Conservation (phyloP, 2,113 vertebrate genomes). For the Prochilodus magdalenae region DNA sequence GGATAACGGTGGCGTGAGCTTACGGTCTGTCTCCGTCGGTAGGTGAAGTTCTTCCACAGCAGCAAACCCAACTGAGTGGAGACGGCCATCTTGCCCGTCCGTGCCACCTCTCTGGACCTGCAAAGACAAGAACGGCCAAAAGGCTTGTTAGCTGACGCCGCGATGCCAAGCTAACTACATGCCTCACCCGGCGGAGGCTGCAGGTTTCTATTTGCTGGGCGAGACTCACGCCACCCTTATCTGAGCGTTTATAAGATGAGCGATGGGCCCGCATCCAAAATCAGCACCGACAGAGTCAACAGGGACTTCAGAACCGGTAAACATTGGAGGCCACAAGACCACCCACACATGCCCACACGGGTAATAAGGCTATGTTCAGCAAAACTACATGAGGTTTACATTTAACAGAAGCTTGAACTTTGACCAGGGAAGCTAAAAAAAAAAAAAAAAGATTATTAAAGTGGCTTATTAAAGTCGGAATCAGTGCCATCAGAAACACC, state of each 20-base stretch:
- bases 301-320: slow-evolving; percentile 65
- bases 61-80: slow-evolving; percentile 93
- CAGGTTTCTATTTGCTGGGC: slow-evolving; percentile 4
- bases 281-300: slow-evolving; percentile 52
- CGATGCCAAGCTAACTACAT: not conserved
- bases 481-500: too few relatives aligned
- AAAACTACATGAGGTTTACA: not conserved
- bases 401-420: not conserved
- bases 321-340: slow-evolving; percentile 38
- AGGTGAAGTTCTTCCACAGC: slow-evolving; percentile 98
- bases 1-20: slow-evolving; percentile 62
- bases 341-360: not conserved
- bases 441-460: too few relatives aligned
- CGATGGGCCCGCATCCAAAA: not conserved
- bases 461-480: too few relatives aligned
- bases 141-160: not conserved
- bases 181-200: not conserved
- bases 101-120: slow-evolving; percentile 80
- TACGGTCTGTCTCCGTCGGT: slow-evolving; percentile 92
- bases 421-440: too few relatives aligned
- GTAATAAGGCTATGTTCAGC: too few relatives aligned
- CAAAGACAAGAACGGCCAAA: slow-evolving; percentile 54
- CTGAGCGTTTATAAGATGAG: slow-evolving; percentile 17
- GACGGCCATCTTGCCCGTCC: slow-evolving; percentile 85
- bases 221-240: slow-evolving; percentile 8